phyloP scores from a whole-genome alignment of 2,888 invertebrate species.

The Megamerina dolium region DNA sequence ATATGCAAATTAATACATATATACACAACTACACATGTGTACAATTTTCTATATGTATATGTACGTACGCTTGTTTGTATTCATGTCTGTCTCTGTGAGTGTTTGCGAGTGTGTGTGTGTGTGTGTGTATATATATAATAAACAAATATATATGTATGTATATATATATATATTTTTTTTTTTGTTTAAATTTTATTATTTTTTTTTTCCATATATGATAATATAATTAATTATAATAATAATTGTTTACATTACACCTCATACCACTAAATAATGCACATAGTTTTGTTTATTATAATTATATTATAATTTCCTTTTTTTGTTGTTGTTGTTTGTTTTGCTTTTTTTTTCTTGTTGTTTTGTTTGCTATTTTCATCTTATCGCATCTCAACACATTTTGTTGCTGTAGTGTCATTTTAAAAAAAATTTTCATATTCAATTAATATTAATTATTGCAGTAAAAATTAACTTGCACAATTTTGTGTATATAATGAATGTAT shows the following conservation, averaged over 20 bases:
- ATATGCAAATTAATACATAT: constrained; percentile 8
- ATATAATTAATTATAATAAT: constrained; percentile 15
- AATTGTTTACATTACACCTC: constrained; percentile 30
- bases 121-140: constrained; percentile 10
- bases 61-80: constrained; percentile 19
- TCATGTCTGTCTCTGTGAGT: too few species aligned
- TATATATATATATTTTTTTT: constrained; percentile 22
- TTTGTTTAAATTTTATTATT: constrained; percentile 2
- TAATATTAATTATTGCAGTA: too few species aligned
- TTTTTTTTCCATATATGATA: constrained; percentile 7
- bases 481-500: too few species aligned
- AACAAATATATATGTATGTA: constrained; percentile 24
- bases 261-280: constrained; percentile 35
- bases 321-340: constrained; percentile 20
- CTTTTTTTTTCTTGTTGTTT: constrained; percentile 12
- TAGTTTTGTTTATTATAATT: constrained; percentile 29
- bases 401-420: too few species aligned
- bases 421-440: too few species aligned
- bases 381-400: too few species aligned
- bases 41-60: constrained; percentile 18
- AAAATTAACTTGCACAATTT: too few species aligned
- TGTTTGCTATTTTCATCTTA: too few species aligned
- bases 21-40: constrained; percentile 14
- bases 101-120: too few species aligned
- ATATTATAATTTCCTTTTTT: too few species aligned